Evolutionary conservation across 1,140 invertebrate species (phyloP).

Genomic region (Catajapyx aquilonaris): DNA sequence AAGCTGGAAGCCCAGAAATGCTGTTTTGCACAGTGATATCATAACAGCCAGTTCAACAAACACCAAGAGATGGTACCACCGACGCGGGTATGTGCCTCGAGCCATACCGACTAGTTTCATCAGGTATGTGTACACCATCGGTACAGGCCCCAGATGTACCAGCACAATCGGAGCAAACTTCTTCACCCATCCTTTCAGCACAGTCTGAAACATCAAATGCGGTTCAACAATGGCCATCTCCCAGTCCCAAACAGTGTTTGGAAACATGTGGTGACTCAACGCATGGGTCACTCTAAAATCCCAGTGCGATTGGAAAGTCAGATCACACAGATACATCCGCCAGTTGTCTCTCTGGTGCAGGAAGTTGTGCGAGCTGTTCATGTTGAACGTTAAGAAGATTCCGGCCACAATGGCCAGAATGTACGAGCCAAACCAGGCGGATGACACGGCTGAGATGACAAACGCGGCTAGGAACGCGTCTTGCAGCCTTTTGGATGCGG

Average conservation of each 20-base stretch:
- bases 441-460: background rate
- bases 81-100: conserved; percentile 7
- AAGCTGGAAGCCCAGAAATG: conserved; percentile 3
- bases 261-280: conserved; percentile 18
- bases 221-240: conserved; percentile 16
- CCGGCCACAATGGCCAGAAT: conserved; percentile 7
- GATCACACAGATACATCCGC: conserved; percentile 17
- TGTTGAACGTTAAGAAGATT: conserved; percentile 8
- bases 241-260: conserved; percentile 17
- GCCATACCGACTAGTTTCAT: conserved; percentile 5
- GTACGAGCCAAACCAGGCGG: background rate
- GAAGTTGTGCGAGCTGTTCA: conserved; percentile 18
- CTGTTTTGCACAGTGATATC: background rate
- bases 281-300: conserved; percentile 19
- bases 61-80: background rate
- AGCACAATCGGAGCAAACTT: too few species aligned
- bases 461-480: background rate
- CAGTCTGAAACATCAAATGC: conserved; percentile 12
- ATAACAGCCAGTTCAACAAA: background rate
- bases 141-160: too few species aligned
- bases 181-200: too few species aligned
- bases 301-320: conserved; percentile 13
- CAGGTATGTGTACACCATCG: too few species aligned
- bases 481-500: background rate
- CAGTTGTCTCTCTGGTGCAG: conserved; percentile 19